A percentile compares a stretch with the other conserved stretches of the same genome.
Evolutionary conservation across 2,797 vertebrate genomes (phyloP).

Genomic region (Benthosema pterotum): DNA sequence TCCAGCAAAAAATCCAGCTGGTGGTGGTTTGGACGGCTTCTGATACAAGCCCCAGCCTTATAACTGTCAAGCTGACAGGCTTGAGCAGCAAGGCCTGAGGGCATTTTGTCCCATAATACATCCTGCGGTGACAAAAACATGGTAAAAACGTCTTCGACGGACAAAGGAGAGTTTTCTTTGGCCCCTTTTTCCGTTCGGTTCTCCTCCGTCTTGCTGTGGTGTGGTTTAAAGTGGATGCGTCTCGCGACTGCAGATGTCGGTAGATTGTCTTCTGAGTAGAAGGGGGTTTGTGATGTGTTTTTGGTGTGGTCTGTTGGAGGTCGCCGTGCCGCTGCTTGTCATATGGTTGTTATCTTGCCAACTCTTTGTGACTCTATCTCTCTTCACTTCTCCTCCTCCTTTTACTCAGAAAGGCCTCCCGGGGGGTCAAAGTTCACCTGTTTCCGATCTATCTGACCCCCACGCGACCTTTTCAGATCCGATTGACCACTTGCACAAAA

Average conservation of each 20-base stretch:
- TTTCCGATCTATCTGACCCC: slow-evolving; percentile 58
- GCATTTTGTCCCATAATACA: background rate
- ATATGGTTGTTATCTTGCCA: slow-evolving; percentile 39
- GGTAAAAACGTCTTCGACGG: background rate
- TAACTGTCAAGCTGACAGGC: too few relatives aligned
- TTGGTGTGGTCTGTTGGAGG: slow-evolving; percentile 25
- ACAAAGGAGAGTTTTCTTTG: background rate
- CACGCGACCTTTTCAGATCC: slow-evolving; percentile 52
- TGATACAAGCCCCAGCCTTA: too few relatives aligned
- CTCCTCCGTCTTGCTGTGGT: background rate
- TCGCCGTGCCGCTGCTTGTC: slow-evolving; percentile 22
- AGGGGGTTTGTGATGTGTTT: slow-evolving; percentile 1
- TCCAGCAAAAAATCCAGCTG: too few relatives aligned
- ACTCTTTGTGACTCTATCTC: slow-evolving; percentile 33
- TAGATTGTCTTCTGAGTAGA: background rate
- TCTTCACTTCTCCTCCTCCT: slow-evolving; percentile 41
- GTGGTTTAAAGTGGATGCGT: background rate
- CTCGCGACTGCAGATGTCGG: background rate
- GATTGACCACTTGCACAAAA: slow-evolving; percentile 67
- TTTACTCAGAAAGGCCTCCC: slow-evolving; percentile 28
- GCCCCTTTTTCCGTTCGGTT: background rate
- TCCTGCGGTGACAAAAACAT: background rate
- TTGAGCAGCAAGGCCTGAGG: too few relatives aligned
- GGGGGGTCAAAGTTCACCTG: slow-evolving; percentile 70
- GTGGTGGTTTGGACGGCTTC: too few relatives aligned